phyloP scores from a whole-genome alignment of 1,140 invertebrate genomes.

The Metaphire vulgaris region DNA sequence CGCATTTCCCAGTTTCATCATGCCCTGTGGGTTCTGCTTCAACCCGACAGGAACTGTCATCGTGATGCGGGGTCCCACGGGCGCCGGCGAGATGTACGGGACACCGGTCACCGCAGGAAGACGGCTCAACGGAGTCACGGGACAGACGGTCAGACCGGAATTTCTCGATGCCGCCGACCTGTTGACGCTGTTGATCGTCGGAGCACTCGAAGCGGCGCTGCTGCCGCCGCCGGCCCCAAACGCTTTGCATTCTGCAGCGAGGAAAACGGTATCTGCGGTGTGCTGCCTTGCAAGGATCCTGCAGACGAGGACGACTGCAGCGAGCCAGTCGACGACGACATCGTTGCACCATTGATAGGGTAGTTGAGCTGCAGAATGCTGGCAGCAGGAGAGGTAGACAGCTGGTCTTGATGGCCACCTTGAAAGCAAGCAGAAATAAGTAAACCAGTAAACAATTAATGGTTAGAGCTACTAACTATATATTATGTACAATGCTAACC shows the following conservation, averaged over 20 bases:
- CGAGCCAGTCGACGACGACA: not conserved
- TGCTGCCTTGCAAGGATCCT: not conserved
- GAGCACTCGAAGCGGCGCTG: not conserved
- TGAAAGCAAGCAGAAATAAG: conserved; percentile 5
- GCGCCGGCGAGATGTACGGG: not conserved
- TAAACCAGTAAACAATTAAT: too few relatives aligned
- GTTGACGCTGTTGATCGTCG: too few relatives aligned
- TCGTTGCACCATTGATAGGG: too few relatives aligned
- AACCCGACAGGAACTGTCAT: not conserved
- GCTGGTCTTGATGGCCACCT: conserved; percentile 3
- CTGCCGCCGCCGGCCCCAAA: not conserved
- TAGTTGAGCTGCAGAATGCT: conserved; percentile 47
- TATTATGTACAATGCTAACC: too few relatives aligned
- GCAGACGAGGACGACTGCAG: too few relatives aligned
- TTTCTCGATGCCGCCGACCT: not conserved
- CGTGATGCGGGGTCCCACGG: not conserved
- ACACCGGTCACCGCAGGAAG: not conserved
- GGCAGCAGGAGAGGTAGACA: conserved; percentile 49
- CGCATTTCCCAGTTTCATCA: not conserved
- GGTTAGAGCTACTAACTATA: too few relatives aligned
- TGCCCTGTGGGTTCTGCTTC: not conserved
- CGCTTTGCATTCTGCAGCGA: not conserved
- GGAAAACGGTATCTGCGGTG: not conserved
- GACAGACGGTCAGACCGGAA: not conserved
- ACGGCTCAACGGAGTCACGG: not conserved